Percentiles rank a stretch among this genome's conserved stretches.
phyloP scores from a whole-genome alignment of 64 coral and sea anemone species.

The Montipora foliosa region DNA sequence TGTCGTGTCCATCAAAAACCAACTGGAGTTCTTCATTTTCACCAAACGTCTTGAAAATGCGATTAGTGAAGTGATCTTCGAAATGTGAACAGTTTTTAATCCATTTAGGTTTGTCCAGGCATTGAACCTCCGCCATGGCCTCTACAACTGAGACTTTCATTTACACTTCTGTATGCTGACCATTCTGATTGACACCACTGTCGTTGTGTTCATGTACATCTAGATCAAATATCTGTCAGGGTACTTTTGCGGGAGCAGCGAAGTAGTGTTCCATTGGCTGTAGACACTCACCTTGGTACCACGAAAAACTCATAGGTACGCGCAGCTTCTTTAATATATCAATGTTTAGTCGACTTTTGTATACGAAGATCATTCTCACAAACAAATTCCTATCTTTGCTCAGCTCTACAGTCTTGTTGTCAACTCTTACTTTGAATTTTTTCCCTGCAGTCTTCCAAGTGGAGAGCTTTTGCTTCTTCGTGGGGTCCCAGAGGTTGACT shows the following conservation, averaged over 20 bases:
- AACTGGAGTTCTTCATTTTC: slow-evolving; percentile 15
- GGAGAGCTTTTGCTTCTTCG: slow-evolving; percentile 20
- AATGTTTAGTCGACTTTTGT: neutral
- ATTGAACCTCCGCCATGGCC: slow-evolving; percentile 29
- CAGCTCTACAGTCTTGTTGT: neutral
- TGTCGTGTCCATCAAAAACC: slow-evolving; percentile 57
- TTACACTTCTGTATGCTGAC: neutral
- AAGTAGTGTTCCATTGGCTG: slow-evolving; percentile 1
- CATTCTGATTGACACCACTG: neutral
- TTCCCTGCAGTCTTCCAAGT: slow-evolving; percentile 17
- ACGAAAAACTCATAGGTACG: slow-evolving; percentile 32
- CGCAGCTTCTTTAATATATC: slow-evolving; percentile 3
- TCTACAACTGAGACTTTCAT: slow-evolving; percentile 19
- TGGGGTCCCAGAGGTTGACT: slow-evolving; percentile 13
- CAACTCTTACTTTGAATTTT: neutral
- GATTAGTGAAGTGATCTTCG: slow-evolving; percentile 9
- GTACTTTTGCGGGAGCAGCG: slow-evolving; percentile 35
- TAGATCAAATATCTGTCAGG: neutral
- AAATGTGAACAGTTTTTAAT: slow-evolving; percentile 26
- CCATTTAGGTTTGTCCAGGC: neutral
- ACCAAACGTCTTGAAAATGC: slow-evolving; percentile 1
- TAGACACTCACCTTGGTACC: slow-evolving; percentile 19
- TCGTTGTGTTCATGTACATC: slow-evolving; percentile 2
- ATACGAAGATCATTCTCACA: slow-evolving; percentile 5
- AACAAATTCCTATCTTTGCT: slow-evolving; percentile 6